Evolutionary conservation across 2,888 invertebrate species (phyloP).

Genomic region (Parnassius orleans): DNA sequence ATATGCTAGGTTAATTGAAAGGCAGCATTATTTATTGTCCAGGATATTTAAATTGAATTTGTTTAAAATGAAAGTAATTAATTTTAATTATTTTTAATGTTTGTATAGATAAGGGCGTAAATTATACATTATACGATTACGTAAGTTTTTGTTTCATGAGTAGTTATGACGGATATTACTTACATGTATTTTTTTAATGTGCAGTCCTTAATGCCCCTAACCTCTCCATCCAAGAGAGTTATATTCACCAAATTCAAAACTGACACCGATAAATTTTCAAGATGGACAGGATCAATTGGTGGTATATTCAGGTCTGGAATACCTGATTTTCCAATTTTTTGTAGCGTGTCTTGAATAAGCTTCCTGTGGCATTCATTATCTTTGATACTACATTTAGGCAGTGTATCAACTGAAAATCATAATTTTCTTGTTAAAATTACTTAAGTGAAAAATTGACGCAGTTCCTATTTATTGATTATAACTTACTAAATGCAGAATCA

Average conservation of each 20-base stretch:
- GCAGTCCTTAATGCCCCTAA: slow-evolving; percentile 47
- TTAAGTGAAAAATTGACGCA: neutral
- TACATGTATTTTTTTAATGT: slow-evolving; percentile 43
- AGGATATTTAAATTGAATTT: too few relatives aligned
- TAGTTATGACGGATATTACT: slow-evolving; percentile 23
- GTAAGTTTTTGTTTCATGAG: too few relatives aligned
- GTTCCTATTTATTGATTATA: neutral
- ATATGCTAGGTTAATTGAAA: too few relatives aligned
- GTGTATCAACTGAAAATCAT: slow-evolving; percentile 41
- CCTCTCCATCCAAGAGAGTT: slow-evolving; percentile 43
- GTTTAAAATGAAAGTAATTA: too few relatives aligned
- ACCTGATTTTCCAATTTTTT: slow-evolving; percentile 40
- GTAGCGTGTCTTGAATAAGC: slow-evolving; percentile 35
- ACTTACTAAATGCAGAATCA: slow-evolving; percentile 21
- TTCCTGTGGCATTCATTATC: slow-evolving; percentile 42
- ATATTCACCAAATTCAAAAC: slow-evolving; percentile 40
- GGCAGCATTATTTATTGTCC: too few relatives aligned
- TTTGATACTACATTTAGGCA: slow-evolving; percentile 44
- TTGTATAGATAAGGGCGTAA: too few relatives aligned
- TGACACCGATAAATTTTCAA: slow-evolving; percentile 39
- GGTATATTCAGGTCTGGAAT: slow-evolving; percentile 44
- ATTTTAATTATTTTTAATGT: too few relatives aligned
- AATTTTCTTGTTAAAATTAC: neutral
- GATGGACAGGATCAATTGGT: slow-evolving; percentile 44
- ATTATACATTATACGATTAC: too few relatives aligned